These are phyloP conservation scores for Podarcis cretensis DNA, from an alignment of 2,113 vertebrate genomes.

Conservation along the genomic window DNA sequence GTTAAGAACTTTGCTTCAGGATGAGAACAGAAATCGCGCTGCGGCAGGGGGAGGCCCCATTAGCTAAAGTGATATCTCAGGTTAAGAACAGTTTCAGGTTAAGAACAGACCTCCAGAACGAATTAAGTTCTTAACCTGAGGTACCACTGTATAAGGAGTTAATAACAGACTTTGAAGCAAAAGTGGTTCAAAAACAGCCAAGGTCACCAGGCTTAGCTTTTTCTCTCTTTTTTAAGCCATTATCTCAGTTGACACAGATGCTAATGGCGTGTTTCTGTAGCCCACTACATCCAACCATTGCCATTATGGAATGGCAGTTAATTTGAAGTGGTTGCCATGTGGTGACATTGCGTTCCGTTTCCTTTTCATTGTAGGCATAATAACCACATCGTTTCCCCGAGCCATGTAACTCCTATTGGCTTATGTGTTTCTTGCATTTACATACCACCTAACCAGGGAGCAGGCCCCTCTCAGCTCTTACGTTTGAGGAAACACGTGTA, in stretches of 20 bases:
- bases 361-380: not conserved
- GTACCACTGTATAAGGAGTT: not conserved
- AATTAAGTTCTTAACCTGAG: too few species aligned
- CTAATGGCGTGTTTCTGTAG: not conserved
- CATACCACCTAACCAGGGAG: not conserved
- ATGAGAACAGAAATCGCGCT: too few species aligned
- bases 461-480: not conserved
- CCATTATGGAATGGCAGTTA: not conserved
- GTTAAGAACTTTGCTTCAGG: too few species aligned
- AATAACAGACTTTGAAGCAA: not conserved
- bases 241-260: not conserved
- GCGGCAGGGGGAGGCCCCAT: too few species aligned
- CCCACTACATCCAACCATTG: not conserved
- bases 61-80: too few species aligned
- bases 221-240: not conserved
- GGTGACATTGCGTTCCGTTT: not conserved
- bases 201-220: too few species aligned
- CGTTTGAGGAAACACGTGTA: not conserved
- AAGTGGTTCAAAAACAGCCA: not conserved
- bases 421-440: too few species aligned
- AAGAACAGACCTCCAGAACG: too few species aligned
- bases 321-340: not conserved
- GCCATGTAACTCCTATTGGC: too few species aligned
- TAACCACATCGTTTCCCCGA: not conserved
- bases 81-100: too few species aligned